phyloP scores from a whole-genome alignment of 2,888 invertebrate species.

The Trisateles emortualis region DNA sequence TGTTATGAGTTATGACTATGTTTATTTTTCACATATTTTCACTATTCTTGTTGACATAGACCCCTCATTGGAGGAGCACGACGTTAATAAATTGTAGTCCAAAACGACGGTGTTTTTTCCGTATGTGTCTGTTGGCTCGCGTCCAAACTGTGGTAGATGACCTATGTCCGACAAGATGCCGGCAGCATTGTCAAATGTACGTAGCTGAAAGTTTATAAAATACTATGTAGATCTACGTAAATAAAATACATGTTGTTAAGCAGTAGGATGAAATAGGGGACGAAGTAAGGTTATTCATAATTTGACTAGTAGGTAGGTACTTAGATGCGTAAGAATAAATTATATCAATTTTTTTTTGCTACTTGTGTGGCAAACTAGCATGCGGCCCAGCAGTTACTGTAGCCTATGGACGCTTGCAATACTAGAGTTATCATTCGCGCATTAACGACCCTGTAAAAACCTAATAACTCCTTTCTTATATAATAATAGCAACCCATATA shows the following conservation, averaged over 20 bases:
- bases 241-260: background rate
- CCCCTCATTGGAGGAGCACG: conserved; percentile 17
- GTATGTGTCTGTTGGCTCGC: conserved; percentile 19
- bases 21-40: background rate
- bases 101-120: conserved; percentile 38
- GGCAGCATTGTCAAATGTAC: conserved; percentile 15
- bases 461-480: too few relatives aligned
- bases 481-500: too few relatives aligned
- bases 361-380: too few relatives aligned
- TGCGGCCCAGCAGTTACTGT: too few relatives aligned
- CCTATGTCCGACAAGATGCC: conserved; percentile 32
- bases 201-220: conserved; percentile 2
- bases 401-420: too few relatives aligned
- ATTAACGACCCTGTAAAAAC: too few relatives aligned
- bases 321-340: too few relatives aligned
- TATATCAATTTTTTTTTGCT: too few relatives aligned
- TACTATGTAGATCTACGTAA: background rate
- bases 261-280: too few relatives aligned
- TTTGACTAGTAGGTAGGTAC: too few relatives aligned
- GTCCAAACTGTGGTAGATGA: conserved; percentile 32
- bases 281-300: too few relatives aligned
- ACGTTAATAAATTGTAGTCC: conserved; percentile 10
- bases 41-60: conserved; percentile 15
- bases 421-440: too few relatives aligned
- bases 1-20: background rate